phyloP scores from a whole-genome alignment of 2,113 vertebrate genomes.

The Hiodon alosoides region DNA sequence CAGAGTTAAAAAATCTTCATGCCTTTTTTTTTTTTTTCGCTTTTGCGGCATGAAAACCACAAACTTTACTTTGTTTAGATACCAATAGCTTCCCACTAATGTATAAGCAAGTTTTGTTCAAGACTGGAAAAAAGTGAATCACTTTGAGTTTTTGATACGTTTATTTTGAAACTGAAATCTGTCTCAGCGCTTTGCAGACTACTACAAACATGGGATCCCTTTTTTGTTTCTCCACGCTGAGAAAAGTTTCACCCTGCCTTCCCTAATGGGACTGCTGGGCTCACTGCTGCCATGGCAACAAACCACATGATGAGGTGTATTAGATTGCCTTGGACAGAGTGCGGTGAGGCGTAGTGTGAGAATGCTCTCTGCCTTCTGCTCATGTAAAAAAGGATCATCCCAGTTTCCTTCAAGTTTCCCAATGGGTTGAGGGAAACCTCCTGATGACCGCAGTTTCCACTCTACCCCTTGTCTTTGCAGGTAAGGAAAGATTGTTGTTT shows the following conservation, averaged over 20 bases:
- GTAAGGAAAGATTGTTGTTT: background rate
- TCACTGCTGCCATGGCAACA: slow-evolving; percentile 88
- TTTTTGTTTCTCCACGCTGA: slow-evolving; percentile 48
- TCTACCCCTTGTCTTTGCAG: background rate
- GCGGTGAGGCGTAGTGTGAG: slow-evolving; percentile 67
- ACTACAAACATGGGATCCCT: slow-evolving; percentile 40
- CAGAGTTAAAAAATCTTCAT: background rate
- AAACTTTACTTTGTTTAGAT: background rate
- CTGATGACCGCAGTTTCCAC: background rate
- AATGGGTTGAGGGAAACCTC: background rate
- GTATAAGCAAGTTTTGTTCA: no score
- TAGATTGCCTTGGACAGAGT: slow-evolving; percentile 80
- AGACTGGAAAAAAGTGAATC: no score
- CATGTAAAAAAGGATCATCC: slow-evolving; percentile 73
- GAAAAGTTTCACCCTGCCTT: slow-evolving; percentile 71
- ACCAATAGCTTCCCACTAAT: no score
- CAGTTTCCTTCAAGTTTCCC: slow-evolving; percentile 56
- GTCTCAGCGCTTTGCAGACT: background rate
- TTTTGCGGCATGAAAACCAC: background rate
- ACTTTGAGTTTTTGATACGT: no score
- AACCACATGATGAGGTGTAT: slow-evolving; percentile 96
- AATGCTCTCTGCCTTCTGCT: slow-evolving; percentile 62
- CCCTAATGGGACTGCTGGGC: slow-evolving; percentile 77
- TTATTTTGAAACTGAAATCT: background rate
- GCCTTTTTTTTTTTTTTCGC: background rate